A percentile compares a stretch with the other conserved stretches of the same genome.
These are phyloP conservation scores for Fregetta grallaria DNA, from an alignment of 2,113 vertebrate genomes.

Conservation along the genomic window DNA sequence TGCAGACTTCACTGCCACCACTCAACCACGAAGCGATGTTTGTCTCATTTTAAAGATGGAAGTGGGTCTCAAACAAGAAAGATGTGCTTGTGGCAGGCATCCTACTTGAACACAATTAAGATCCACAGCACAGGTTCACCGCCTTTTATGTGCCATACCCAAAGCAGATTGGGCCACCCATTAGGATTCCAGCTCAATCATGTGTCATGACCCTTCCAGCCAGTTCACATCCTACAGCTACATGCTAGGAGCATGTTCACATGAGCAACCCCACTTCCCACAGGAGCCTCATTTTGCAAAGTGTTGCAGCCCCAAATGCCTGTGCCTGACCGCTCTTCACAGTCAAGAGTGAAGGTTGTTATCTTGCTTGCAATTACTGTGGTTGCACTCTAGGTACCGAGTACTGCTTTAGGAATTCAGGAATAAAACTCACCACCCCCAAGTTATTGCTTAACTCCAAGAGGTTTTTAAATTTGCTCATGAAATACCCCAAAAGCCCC, in stretches of 20 bases:
- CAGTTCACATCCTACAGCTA: not conserved
- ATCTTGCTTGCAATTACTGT: not conserved
- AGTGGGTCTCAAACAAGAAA: not conserved
- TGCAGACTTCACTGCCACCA: not conserved
- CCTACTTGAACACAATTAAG: not conserved
- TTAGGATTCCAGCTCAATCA: not conserved
- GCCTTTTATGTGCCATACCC: not conserved
- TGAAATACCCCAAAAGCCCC: not conserved
- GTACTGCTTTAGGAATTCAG: not conserved
- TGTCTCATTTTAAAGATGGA: not conserved
- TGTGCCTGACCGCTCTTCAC: not conserved
- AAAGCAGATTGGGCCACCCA: not conserved
- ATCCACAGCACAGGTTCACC: not conserved
- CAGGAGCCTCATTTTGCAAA: not conserved
- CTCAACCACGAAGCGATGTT: not conserved
- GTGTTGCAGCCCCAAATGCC: not conserved
- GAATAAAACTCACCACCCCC: not conserved
- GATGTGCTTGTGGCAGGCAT: not conserved
- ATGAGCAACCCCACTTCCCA: not conserved
- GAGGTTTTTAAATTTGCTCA: not conserved
- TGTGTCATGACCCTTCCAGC: accelerated
- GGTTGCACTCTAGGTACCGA: not conserved
- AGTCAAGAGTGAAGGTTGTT: not conserved
- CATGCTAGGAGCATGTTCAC: accelerated
- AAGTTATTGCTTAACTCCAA: not conserved